phyloP scores from a whole-genome alignment of 2,113 vertebrate species.

The human (Homo sapiens) region GRCh38 chr2:20975001-20975500 shows the following conservation, averaged over 20 bases:
- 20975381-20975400: constrained; percentile 45
- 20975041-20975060: not conserved
- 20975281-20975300: not conserved
- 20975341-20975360: not conserved
- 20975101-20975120: not conserved
- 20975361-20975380: not conserved
- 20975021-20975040: not conserved
- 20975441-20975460: constrained; percentile 19
- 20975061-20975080: not conserved
- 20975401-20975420: constrained; percentile 24
- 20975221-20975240: no score
- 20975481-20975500: constrained; percentile 18
- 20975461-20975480: constrained; percentile 35
- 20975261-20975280: not conserved
- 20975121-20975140: not conserved
- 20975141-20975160: not conserved
- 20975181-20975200: not conserved
- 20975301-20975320: not conserved
- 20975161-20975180: not conserved
- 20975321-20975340: constrained; percentile 10
- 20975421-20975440: constrained; percentile 28
- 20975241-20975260: not conserved
- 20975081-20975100: not conserved
- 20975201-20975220: not conserved
- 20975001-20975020: not conserved